Base-by-base conservation (phyloP, 2,797 vertebrate species). In the Darevskia nairensis region DNA sequence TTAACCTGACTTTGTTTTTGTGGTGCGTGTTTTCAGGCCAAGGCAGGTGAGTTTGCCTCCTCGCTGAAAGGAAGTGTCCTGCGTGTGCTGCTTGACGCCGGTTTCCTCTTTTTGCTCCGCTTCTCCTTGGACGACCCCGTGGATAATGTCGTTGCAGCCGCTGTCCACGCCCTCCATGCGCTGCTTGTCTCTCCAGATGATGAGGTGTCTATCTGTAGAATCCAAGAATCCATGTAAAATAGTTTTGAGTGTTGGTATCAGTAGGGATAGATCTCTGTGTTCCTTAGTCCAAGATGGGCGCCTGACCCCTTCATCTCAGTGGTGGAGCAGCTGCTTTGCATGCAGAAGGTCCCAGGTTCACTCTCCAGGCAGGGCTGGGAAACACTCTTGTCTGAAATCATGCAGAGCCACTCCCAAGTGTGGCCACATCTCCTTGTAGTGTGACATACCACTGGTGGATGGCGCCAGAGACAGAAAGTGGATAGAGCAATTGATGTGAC, bases 31-130 rank as follows among this genome's bases (percentile, higher is more conserved):
- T 96, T 91, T 35, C 90, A 99, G 99, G 98, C 98, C 1, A 97
- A 93, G 86, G 96, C 96, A 79, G 98, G 98, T 0, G 97, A 97
- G 87, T 99, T 98, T 94, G 86, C 86, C 32, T 96, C 97, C 1
- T 94, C 81, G 1, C 92, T 99, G 85, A 98, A 96, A 86, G 98
- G 98, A 92, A 98, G 97, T 1, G 44, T 99, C 88, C 88, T 97
- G 85, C 94, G 94, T 46, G 97, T 98, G 41, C 96, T 99, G 85
- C 97, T 99, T 25, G 99, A 99, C 32, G 98, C 99, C 3, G 99
- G 99, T 13, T 98, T 99, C 92, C 97, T 99, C 77, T 99, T 99
- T 96, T 94, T 99, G 89, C 96, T 99, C 72, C 98, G 99, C 88
- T 99, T 98, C 94, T 98, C 98, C 0, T 92, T 99, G 96, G 99